Evolutionary conservation across 2,113 vertebrate species (phyloP).

Genomic region (Poicephalus gulielmi): DNA sequence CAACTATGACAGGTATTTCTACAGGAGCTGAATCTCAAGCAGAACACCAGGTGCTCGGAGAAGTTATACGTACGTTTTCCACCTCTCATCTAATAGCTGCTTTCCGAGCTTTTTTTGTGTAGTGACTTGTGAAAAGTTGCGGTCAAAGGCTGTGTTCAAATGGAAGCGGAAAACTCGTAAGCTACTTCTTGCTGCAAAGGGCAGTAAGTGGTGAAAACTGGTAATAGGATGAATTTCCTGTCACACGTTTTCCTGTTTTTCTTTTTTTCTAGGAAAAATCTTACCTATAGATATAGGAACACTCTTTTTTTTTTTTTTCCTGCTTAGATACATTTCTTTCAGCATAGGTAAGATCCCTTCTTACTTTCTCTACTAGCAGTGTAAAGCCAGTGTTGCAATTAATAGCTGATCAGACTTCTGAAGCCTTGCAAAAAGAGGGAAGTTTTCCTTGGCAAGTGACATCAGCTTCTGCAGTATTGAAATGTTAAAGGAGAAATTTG

Average conservation of each 20-base stretch:
- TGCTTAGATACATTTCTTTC: neutral
- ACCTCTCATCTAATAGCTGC: neutral
- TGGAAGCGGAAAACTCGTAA: neutral
- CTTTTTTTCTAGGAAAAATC: neutral
- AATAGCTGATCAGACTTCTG: neutral
- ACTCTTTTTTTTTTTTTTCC: neutral
- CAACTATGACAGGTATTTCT: conserved; percentile 48
- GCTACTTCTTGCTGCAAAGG: neutral
- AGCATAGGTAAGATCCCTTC: neutral
- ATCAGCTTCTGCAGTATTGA: neutral
- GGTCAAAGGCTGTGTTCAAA: neutral
- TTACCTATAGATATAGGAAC: neutral
- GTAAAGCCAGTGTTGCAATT: neutral
- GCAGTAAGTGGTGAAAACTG: neutral
- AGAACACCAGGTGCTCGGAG: neutral
- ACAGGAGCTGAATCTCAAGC: conserved; percentile 16
- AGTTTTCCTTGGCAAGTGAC: neutral
- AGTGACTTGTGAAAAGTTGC: neutral
- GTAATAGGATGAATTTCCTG: neutral
- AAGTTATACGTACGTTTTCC: neutral
- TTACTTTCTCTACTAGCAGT: neutral
- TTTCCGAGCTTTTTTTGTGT: neutral
- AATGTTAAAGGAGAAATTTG: neutral
- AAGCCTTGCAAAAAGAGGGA: neutral
- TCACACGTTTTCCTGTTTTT: neutral